Percentiles rank a stretch among this genome's conserved stretches.
These are phyloP conservation scores for Amorpha juglandis DNA, from an alignment of 2,888 invertebrate genomes.

Conservation along the genomic window DNA sequence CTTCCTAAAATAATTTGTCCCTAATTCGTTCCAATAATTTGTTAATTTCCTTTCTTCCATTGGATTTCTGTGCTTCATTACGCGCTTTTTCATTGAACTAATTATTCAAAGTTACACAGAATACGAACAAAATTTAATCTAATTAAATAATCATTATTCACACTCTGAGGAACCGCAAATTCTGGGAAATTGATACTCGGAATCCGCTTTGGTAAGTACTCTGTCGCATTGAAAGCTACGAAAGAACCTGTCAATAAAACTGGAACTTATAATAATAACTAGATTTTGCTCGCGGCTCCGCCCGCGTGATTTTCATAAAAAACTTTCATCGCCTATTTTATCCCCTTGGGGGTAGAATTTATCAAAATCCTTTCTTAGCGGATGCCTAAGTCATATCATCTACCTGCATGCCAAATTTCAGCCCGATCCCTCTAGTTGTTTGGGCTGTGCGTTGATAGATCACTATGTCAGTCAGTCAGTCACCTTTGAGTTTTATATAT, in stretches of 20 bases:
- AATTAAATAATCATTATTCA: slow-evolving; percentile 28
- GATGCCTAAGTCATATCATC: no score
- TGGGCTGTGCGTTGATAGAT: no score
- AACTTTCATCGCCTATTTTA: no score
- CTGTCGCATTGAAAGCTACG: not conserved
- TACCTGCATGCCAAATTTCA: no score
- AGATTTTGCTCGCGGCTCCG: no score
- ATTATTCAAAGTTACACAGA: slow-evolving; percentile 24
- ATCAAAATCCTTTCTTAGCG: no score
- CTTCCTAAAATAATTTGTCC: not conserved
- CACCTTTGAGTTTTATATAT: no score
- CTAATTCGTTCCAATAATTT: not conserved
- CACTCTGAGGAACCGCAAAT: slow-evolving; percentile 10
- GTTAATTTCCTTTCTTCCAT: slow-evolving; percentile 4
- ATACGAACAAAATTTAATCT: slow-evolving; percentile 19
- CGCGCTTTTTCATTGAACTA: slow-evolving; percentile 7
- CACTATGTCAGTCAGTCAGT: no score
- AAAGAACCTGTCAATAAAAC: not conserved
- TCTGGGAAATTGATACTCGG: slow-evolving; percentile 22
- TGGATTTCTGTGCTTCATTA: not conserved
- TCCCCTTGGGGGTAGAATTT: no score
- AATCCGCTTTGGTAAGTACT: slow-evolving; percentile 19
- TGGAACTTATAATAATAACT: no score
- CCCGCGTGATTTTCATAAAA: no score
- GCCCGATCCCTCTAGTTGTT: no score